A percentile compares a stretch with the other conserved stretches of the same genome.
phyloP scores from a whole-genome alignment of 2,113 vertebrate species.

The Xenopus laevis region DNA sequence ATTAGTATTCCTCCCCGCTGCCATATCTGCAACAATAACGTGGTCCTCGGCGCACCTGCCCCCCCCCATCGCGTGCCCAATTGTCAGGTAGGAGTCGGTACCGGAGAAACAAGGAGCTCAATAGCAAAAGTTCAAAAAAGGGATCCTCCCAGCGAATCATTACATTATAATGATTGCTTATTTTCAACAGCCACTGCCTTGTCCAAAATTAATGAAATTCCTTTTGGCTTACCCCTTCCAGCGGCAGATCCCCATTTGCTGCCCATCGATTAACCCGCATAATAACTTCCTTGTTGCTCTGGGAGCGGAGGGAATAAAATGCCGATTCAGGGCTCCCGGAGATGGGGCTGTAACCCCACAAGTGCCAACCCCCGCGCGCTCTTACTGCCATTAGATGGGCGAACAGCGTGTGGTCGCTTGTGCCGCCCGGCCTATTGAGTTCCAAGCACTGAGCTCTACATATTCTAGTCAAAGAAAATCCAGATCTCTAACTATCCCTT shows the following conservation, averaged over 20 bases:
- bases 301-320: not conserved
- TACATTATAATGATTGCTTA: slow-evolving; percentile 71
- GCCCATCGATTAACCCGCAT: slow-evolving; percentile 15
- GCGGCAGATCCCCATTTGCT: not conserved
- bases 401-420: no score
- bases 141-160: slow-evolving; percentile 72
- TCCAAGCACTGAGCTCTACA: no score
- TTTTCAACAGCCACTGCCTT: slow-evolving; percentile 70
- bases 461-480: no score
- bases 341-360: no score
- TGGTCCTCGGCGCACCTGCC: no score
- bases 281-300: slow-evolving; percentile 46
- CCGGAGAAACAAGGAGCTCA: not conserved
- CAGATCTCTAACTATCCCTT: no score
- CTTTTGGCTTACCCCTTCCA: slow-evolving; percentile 66
- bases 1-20: not conserved
- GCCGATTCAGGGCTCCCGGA: no score
- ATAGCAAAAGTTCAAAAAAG: slow-evolving; percentile 58
- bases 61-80: not conserved
- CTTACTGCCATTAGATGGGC: no score
- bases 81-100: not conserved
- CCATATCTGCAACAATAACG: not conserved
- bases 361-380: no score
- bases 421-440: no score
- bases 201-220: slow-evolving; percentile 83